These are phyloP conservation scores for Plagodis pulveraria DNA, from an alignment of 2,888 invertebrate species.

Conservation along the genomic window DNA sequence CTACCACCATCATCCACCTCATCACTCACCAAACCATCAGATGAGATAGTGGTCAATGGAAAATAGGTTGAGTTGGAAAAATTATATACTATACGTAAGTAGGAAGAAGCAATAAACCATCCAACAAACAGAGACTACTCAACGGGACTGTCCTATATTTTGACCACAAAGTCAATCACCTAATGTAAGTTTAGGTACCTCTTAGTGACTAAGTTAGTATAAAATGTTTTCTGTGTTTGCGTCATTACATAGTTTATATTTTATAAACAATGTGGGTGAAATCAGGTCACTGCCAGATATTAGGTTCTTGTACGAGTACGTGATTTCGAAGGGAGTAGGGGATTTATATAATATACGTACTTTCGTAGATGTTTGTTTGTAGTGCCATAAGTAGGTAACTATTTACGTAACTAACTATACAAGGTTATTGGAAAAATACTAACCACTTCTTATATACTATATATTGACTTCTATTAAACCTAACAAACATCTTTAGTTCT, in stretches of 20 bases:
- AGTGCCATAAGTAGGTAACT: constrained; percentile 37
- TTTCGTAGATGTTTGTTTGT: constrained; percentile 9
- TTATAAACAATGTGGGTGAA: neutral
- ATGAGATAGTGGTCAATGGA: too few species aligned
- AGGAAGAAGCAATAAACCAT: too few species aligned
- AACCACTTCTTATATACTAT: too few species aligned
- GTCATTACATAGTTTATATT: neutral
- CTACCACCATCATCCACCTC: too few species aligned
- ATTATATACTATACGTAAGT: too few species aligned
- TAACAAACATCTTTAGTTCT: too few species aligned
- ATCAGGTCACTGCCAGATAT: neutral
- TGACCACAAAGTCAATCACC: constrained; percentile 4
- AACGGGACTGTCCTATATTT: constrained; percentile 3
- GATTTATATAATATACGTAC: constrained; percentile 8
- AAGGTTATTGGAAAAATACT: too few species aligned
- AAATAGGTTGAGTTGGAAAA: too few species aligned
- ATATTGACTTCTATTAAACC: too few species aligned
- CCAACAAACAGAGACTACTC: too few species aligned
- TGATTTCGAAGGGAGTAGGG: constrained; percentile 1
- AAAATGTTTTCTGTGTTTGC: neutral
- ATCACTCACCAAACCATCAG: too few species aligned
- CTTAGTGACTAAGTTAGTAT: neutral
- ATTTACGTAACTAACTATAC: too few species aligned
- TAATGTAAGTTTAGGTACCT: neutral
- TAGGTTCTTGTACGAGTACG: constrained; percentile 10